These are phyloP conservation scores for Ctenoplectra terminalis DNA, from an alignment of 1,140 invertebrate species.

Conservation along the genomic window DNA sequence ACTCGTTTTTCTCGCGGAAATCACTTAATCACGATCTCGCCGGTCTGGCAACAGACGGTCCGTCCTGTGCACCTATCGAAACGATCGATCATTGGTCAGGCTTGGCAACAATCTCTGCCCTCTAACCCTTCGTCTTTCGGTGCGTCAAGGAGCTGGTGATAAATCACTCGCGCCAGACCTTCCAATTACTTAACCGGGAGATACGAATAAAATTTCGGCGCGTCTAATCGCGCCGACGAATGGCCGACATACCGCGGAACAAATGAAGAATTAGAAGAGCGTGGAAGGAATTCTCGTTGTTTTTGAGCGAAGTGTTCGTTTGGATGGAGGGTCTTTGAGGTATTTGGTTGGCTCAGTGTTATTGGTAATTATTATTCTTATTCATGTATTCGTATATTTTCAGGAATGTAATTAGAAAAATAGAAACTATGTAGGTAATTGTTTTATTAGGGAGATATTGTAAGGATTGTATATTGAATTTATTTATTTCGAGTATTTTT, in stretches of 20 bases:
- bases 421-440: too few relatives aligned
- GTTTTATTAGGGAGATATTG: too few relatives aligned
- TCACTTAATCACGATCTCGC: conserved; percentile 66
- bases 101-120: conserved; percentile 58
- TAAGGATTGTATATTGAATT: too few relatives aligned
- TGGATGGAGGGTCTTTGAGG: too few relatives aligned
- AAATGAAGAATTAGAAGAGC: conserved; percentile 35
- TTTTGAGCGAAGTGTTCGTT: too few relatives aligned
- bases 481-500: too few relatives aligned
- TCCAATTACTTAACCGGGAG: conserved; percentile 71
- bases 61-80: conserved; percentile 59
- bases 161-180: conserved; percentile 66
- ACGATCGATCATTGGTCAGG: conserved; percentile 73
- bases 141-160: conserved; percentile 67
- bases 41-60: conserved; percentile 42
- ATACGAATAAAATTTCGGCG: conserved; percentile 60
- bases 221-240: conserved; percentile 23
- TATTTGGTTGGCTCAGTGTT: too few relatives aligned
- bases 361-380: too few relatives aligned
- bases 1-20: conserved; percentile 49
- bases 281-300: too few relatives aligned
- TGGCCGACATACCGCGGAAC: conserved; percentile 4
- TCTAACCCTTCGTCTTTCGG: conserved; percentile 59
- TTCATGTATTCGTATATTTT: too few relatives aligned
- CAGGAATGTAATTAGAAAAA: too few relatives aligned